Conservation (phyloP, 2,888 invertebrate species). For the Papilio elwesi region DNA sequence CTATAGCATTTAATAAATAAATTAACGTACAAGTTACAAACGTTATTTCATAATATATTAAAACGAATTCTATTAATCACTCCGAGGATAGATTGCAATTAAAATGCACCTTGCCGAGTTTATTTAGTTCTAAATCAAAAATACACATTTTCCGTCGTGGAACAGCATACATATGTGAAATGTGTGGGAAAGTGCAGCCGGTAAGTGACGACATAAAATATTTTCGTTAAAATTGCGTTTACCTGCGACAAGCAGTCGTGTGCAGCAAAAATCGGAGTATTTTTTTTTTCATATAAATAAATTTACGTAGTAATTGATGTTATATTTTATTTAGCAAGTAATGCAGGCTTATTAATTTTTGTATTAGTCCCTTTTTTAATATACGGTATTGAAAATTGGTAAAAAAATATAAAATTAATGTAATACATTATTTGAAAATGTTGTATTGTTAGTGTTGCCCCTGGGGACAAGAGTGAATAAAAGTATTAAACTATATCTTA, state of each 20-base stretch:
- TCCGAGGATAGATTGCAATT: slow-evolving; percentile 51
- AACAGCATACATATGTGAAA: slow-evolving; percentile 61
- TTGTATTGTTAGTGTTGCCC: too few relatives aligned
- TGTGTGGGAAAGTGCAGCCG: slow-evolving; percentile 63
- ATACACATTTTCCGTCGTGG: slow-evolving; percentile 58
- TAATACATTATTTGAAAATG: too few relatives aligned
- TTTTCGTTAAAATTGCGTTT: slow-evolving; percentile 72
- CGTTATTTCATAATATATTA: slow-evolving; percentile 1
- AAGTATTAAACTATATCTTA: too few relatives aligned
- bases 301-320: slow-evolving; percentile 42
- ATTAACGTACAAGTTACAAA: neutral
- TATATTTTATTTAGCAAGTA: slow-evolving; percentile 26
- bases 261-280: slow-evolving; percentile 63
- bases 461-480: too few relatives aligned
- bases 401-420: too few relatives aligned
- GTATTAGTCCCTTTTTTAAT: neutral
- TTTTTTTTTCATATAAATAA: slow-evolving; percentile 70
- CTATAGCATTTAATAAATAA: neutral
- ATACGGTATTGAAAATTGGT: too few relatives aligned
- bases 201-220: slow-evolving; percentile 67
- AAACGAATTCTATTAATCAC: slow-evolving; percentile 51
- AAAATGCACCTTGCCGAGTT: slow-evolving; percentile 50
- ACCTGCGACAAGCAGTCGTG: slow-evolving; percentile 69
- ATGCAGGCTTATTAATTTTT: neutral
- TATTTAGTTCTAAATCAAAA: slow-evolving; percentile 57